phyloP scores from a whole-genome alignment of 2,113 vertebrate species.

The Ia io region DNA sequence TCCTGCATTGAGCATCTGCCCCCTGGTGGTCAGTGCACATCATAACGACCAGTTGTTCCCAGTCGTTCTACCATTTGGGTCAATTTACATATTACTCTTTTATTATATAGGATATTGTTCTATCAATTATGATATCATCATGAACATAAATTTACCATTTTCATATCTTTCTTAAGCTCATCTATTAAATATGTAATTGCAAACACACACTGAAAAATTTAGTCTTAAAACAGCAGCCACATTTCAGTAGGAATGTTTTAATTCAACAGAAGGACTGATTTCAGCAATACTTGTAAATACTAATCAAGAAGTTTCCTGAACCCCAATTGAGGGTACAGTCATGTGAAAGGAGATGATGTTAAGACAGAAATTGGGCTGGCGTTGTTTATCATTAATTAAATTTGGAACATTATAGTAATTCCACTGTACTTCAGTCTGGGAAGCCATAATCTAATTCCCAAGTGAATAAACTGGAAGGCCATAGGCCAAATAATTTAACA shows the following conservation, averaged over 20 bases:
- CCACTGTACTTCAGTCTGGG: background rate
- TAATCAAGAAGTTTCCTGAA: conserved; percentile 32
- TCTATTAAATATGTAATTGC: background rate
- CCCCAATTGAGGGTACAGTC: background rate
- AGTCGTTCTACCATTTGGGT: no score
- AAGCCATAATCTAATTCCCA: conserved; percentile 55
- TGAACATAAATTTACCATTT: background rate
- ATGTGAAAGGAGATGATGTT: conserved; percentile 43
- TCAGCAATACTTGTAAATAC: conserved; percentile 9
- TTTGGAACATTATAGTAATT: conserved; percentile 48
- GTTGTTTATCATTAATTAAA: conserved; percentile 66
- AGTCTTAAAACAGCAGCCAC: background rate
- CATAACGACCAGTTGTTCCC: no score
- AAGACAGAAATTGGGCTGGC: conserved; percentile 3
- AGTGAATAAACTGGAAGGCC: conserved; percentile 64
- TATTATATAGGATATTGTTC: background rate
- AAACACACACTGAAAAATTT: background rate
- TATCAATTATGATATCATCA: background rate
- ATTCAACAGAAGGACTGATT: background rate
- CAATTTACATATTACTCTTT: no score
- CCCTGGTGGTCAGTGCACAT: no score
- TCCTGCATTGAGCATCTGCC: no score
- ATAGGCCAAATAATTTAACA: conserved; percentile 66
- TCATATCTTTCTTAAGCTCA: background rate
- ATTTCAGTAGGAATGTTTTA: background rate